Percentiles rank a stretch among this genome's conserved stretches.
These are phyloP conservation scores for Agriopis aurantiaria DNA, from an alignment of 2,888 invertebrate species.

Conservation along the genomic window DNA sequence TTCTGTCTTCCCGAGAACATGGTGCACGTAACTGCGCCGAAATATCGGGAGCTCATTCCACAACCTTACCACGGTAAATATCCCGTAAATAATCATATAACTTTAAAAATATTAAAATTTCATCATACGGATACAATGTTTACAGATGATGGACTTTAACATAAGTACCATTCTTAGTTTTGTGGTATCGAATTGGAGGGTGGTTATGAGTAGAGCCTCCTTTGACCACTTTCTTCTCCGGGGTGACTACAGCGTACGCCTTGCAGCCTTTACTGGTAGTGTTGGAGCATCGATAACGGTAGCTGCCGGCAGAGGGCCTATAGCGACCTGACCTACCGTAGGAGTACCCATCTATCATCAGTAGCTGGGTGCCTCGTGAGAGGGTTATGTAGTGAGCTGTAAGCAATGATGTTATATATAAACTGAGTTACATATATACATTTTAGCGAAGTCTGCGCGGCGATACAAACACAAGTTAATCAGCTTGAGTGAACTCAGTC, in stretches of 20 bases:
- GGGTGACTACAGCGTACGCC: constrained; percentile 49
- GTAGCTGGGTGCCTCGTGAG: constrained; percentile 45
- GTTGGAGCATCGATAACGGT: constrained; percentile 51
- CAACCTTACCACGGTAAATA: too few relatives aligned
- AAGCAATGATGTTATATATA: too few relatives aligned
- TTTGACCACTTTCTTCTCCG: constrained; percentile 43
- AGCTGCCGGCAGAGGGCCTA: constrained; percentile 39
- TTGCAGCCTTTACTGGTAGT: constrained; percentile 48
- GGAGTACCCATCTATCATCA: constrained; percentile 49
- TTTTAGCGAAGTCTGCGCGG: too few relatives aligned
- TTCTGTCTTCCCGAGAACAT: too few relatives aligned
- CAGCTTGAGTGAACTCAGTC: too few relatives aligned
- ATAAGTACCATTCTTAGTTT: constrained; percentile 30
- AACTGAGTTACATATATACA: too few relatives aligned
- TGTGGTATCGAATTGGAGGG: constrained; percentile 38
- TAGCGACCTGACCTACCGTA: constrained; percentile 43
- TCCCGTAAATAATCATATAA: too few relatives aligned
- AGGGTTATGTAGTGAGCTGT: constrained; percentile 43
- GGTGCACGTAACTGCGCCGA: too few relatives aligned
- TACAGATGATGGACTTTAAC: background rate
- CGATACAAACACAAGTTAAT: too few relatives aligned
- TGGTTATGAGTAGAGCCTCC: constrained; percentile 47
- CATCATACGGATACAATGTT: too few relatives aligned
- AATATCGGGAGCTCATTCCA: too few relatives aligned
- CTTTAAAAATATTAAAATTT: too few relatives aligned